Conservation (phyloP, 2,797 vertebrate genomes). For the Phrynocephalus vlangalii region DNA sequence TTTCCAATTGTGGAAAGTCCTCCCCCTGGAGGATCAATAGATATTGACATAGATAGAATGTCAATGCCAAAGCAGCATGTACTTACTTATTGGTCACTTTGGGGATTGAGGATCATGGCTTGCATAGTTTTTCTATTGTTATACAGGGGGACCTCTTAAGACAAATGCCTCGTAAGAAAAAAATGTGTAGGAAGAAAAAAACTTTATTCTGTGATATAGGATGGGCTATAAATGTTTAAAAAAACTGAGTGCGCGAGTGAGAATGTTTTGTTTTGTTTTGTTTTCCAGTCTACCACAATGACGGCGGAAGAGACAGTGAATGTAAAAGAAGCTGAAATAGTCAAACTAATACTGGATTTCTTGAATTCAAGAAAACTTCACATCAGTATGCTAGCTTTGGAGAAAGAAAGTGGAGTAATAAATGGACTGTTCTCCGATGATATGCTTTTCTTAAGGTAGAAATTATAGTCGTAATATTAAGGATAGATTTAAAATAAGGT, state of each 20-base stretch:
- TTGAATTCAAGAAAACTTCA: conserved; percentile 95
- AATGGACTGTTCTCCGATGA: conserved; percentile 98
- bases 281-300: conserved; percentile 86
- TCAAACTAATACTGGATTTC: conserved; percentile 96
- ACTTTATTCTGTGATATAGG: no score
- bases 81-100: no score
- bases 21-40: no score
- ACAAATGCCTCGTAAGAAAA: no score
- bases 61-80: no score
- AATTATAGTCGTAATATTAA: conserved; percentile 16
- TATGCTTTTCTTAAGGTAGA: conserved; percentile 97
- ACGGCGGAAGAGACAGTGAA: conserved; percentile 95
- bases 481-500: not conserved
- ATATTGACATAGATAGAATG: no score
- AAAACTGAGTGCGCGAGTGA: conserved; percentile 3
- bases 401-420: conserved; percentile 96
- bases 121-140: not conserved
- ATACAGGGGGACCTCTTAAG: no score
- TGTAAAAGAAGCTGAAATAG: conserved; percentile 96
- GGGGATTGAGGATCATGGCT: no score
- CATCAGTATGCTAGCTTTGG: conserved; percentile 96
- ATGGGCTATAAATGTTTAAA: no score
- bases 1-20: not conserved
- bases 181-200: no score
- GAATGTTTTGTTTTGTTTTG: conserved; percentile 4